Base-by-base conservation (phyloP, 2,888 invertebrate species). In the Serripes groenlandicus region DNA sequence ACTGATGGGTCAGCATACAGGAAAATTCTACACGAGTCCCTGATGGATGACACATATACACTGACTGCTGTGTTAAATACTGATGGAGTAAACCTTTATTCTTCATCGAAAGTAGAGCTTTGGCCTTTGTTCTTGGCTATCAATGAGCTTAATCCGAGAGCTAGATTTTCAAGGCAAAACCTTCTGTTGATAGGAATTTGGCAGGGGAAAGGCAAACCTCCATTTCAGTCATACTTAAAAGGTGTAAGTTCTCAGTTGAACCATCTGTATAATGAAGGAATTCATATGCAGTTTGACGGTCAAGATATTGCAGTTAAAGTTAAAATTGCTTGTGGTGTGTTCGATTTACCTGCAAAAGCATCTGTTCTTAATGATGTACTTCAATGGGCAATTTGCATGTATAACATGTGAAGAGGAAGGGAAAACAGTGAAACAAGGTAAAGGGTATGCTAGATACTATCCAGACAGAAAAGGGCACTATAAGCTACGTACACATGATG, bases 341-440 rank as follows among this genome's bases (percentile, higher is more conserved):
- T 74, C 21, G 74, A 74, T 26, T 23, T 74, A 62, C 81, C 62
- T 34, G 88, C 89, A 42, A 89, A 87, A 71, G 88, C 86, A 42
- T 69, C 52, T 15, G 64, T 83, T 1, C 49, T 89, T 26, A 88
- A 88, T 89, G 88, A 78, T 82, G 18, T 62, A 58, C 1, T 79
- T 42, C 71, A 89, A 89, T 87, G 88, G 88, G 3, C 2, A 32
- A 49, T 21, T 81, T 28, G 84, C 80, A 9, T 89, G 88, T 56
- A 83, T 84, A 2, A 78, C 80, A 0, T 89, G 87, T 80, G 88
- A 89, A 71, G 86, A 87, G 23, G 73, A 83, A 52, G 88, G 88
- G 5, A 15, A 62, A 30, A 30, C 11, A 28, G 83, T 83, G 2
- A n/a, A 3, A 26, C 83, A 83, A 56, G 83, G 79, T 3, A 23